phyloP scores from a whole-genome alignment of 1,140 invertebrate species.

The Ceratoteleas bidentatus region DNA sequence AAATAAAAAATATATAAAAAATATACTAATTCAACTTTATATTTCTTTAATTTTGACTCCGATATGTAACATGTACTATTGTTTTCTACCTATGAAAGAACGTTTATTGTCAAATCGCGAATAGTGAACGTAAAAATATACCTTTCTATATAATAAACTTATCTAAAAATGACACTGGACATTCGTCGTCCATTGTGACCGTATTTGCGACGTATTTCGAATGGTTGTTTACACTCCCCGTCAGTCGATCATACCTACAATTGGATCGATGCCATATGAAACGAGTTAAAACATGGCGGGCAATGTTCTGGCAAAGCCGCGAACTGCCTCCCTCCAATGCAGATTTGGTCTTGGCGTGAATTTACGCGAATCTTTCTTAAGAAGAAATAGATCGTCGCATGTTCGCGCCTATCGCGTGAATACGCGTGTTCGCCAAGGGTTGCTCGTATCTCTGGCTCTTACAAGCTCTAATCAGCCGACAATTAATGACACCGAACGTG shows the following conservation, averaged over 20 bases:
- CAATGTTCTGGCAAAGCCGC: conserved; percentile 21
- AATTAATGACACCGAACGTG: conserved; percentile 64
- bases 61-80: too few relatives aligned
- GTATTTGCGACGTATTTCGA: too few relatives aligned
- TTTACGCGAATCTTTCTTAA: conserved; percentile 48
- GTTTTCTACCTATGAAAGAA: too few relatives aligned
- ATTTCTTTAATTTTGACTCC: too few relatives aligned
- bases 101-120: too few relatives aligned
- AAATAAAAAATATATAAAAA: too few relatives aligned
- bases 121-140: too few relatives aligned
- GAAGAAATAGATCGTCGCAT: conserved; percentile 63
- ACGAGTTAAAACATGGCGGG: conserved; percentile 27
- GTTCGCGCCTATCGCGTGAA: conserved; percentile 57
- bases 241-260: conserved; percentile 39
- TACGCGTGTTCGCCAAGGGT: conserved; percentile 57
- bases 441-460: conserved; percentile 58
- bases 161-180: too few relatives aligned
- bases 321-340: conserved; percentile 54
- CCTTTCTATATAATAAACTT: too few relatives aligned
- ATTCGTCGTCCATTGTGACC: too few relatives aligned
- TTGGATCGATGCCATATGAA: conserved; percentile 41
- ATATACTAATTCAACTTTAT: too few relatives aligned
- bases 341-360: conserved; percentile 26
- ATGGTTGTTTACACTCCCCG: too few relatives aligned
- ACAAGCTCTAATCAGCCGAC: conserved; percentile 65